Conservation (phyloP, 2,888 invertebrate genomes). For the Melieria crassipennis region DNA sequence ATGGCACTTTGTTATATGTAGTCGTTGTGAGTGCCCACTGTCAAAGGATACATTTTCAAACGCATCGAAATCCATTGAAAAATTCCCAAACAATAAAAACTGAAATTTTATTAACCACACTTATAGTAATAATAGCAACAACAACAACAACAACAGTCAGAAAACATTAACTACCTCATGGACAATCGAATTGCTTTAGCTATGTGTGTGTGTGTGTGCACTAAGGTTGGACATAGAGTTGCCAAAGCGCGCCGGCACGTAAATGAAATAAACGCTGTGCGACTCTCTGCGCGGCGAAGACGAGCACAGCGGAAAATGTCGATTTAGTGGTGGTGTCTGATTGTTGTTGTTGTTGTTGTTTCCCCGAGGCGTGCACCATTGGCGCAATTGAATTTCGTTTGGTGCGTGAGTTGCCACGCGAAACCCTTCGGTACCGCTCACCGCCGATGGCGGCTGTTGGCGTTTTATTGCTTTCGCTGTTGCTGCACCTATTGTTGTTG, state of each 20-base stretch:
- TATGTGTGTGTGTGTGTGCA: too few relatives aligned
- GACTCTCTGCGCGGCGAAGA: background rate
- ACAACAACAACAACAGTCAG: too few relatives aligned
- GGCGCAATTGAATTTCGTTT: background rate
- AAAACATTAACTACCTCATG: too few relatives aligned
- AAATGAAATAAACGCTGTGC: background rate
- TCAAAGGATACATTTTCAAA: background rate
- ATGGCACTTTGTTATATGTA: too few relatives aligned
- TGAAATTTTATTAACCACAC: conserved; percentile 8
- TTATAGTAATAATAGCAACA: background rate
- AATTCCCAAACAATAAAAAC: conserved; percentile 14
- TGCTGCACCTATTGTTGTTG: conserved; percentile 17
- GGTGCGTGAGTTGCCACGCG: conserved; percentile 9
- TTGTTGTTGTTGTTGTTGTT: background rate
- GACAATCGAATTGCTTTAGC: too few relatives aligned
- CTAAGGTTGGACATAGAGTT: background rate
- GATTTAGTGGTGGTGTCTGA: background rate
- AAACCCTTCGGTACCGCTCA: background rate
- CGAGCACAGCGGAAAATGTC: background rate
- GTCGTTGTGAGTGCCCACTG: too few relatives aligned
- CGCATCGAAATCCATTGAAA: background rate
- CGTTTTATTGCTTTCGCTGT: background rate
- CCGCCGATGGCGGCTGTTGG: background rate
- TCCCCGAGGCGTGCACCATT: background rate
- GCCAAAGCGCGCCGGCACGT: conserved; percentile 15